Base-by-base conservation (phyloP, 1,140 invertebrate species). In the Hydropsyche tenuis region DNA sequence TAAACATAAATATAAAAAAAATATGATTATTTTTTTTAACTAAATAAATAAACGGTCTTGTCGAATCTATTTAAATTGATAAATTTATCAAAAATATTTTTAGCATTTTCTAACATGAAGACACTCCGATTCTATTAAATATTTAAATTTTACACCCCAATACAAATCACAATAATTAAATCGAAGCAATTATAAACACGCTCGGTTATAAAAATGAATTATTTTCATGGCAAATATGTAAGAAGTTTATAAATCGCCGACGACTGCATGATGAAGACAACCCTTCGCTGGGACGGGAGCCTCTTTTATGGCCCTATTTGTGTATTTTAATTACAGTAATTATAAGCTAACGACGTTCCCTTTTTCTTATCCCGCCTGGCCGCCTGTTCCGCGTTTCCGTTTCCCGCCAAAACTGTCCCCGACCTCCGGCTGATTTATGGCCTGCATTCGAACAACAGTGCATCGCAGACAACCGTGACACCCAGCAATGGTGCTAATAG, bases 321-420 rank as follows among this genome's bases (percentile, higher is more conserved):
- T 86, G 83, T 86, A 85, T 86, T 86, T 86, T 86, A 86, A 86
- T 86, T 86, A 85, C 85, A 81, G 83, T 86, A 84, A 86, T 86
- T 86, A 86, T 86, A 85, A 85, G 83, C 83, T 86, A 86, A 86
- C 83, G 85, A 85, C 83, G 81, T 80, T 85, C 84, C 84, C 85
- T 86, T 85, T 85, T 86, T 86, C 85, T 85, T 86, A 85, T 84
- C 84, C 84, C 81, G 72, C 71, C 60, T 18, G 14, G 30, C 65
- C 71, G 70, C 75, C 64, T 64, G 42, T 73, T 51, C 30, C 48
- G 48, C 18, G 18, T 42, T 45, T 46, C 37, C 25, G 45, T 22
- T 20, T 56, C 37, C 25, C 69, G 45, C 22, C 22, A 18, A 22
- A 46, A 22, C 27, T 45, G 63, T 18, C 22, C 12, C 27, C 20